A percentile compares a stretch with the other conserved stretches of the same genome.
Conservation (phyloP, 1,140 invertebrate species). For the Diorhabda sublineata region DNA sequence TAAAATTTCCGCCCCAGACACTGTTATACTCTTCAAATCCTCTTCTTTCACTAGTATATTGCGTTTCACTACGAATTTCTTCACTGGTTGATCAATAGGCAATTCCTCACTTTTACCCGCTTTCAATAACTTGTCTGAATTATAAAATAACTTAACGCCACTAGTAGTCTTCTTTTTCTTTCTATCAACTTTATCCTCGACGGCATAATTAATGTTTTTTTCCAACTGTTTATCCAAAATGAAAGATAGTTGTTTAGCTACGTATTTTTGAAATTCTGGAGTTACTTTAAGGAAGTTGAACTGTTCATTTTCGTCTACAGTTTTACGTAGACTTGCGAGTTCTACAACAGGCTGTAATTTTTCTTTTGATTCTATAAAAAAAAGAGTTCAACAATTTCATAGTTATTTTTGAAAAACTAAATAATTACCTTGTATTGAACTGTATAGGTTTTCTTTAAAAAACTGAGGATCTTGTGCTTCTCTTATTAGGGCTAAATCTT, state of each 20-base stretch:
- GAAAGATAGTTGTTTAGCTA: constrained; percentile 34
- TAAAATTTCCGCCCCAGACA: constrained; percentile 34
- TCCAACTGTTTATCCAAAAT: constrained; percentile 33
- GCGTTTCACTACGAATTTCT: neutral
- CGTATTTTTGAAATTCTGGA: constrained; percentile 35
- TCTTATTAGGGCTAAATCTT: constrained; percentile 31
- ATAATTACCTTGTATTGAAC: constrained; percentile 19
- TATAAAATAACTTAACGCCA: constrained; percentile 33
- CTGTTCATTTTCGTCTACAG: constrained; percentile 32
- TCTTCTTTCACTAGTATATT: constrained; percentile 20
- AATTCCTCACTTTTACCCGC: constrained; percentile 14
- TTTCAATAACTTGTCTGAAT: constrained; percentile 30
- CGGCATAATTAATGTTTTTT: constrained; percentile 20
- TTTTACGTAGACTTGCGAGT: constrained; percentile 21
- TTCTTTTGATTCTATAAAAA: constrained; percentile 5
- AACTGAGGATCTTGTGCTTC: constrained; percentile 31
- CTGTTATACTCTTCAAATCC: constrained; percentile 26
- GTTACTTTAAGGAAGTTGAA: constrained; percentile 36
- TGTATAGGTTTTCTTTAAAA: constrained; percentile 31
- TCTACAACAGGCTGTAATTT: constrained; percentile 9
- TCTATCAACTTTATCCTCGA: constrained; percentile 11
- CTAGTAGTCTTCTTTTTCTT: constrained; percentile 24
- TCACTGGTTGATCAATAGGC: neutral
- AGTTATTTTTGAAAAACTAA: neutral
- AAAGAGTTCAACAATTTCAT: neutral